These are phyloP conservation scores for Catamblyrhynchus diadema DNA, from an alignment of 2,797 vertebrate species.

Conservation along the genomic window DNA sequence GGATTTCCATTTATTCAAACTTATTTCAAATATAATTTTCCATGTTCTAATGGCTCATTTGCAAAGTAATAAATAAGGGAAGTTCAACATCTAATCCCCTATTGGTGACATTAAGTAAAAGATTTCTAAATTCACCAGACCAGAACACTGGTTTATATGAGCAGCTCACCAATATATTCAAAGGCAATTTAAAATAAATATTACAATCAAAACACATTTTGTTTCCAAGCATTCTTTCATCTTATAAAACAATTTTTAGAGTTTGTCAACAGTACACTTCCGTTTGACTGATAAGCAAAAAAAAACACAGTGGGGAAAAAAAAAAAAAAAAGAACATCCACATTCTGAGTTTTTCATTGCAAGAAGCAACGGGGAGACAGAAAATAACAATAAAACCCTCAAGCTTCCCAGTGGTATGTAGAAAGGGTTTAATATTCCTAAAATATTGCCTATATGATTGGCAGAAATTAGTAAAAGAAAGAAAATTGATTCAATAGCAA, in stretches of 20 bases:
- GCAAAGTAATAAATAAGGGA: background rate
- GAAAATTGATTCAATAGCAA: background rate
- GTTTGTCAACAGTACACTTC: background rate
- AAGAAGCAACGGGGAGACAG: background rate
- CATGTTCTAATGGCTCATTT: background rate
- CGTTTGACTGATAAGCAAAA: background rate
- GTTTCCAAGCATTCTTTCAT: background rate
- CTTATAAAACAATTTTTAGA: background rate
- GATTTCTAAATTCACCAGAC: background rate
- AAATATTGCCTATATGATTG: background rate
- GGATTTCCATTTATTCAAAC: background rate
- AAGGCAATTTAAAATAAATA: background rate
- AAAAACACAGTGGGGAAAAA: background rate
- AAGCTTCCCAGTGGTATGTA: fast-evolving
- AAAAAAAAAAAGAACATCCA: background rate
- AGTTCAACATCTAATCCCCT: background rate
- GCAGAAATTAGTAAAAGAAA: background rate
- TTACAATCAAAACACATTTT: background rate
- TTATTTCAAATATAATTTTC: background rate
- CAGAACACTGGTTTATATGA: background rate
- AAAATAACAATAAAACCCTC: background rate
- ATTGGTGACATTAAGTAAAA: background rate
- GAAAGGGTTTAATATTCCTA: background rate
- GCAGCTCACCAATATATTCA: background rate
- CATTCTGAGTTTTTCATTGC: background rate